Conservation (phyloP, 2,113 vertebrate genomes). For the Dipodomys merriami region DNA sequence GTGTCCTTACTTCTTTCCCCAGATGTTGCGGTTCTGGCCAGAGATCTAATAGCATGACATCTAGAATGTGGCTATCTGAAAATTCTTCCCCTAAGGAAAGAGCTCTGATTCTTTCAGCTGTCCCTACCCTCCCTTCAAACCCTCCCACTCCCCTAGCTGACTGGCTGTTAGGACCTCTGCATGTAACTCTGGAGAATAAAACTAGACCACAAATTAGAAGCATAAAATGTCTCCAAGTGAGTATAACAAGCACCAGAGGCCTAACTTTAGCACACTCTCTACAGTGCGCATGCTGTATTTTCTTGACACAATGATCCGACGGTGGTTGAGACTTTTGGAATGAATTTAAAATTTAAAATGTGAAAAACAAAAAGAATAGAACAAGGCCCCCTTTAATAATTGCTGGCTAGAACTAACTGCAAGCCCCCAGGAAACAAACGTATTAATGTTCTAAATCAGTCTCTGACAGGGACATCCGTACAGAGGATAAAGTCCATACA, state of each 20-base stretch:
- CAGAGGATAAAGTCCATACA: neutral
- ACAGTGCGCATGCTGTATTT: neutral
- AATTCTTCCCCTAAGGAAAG: neutral
- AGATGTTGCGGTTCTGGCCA: neutral
- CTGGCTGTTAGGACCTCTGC: neutral
- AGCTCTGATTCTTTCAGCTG: neutral
- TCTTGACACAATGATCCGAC: neutral
- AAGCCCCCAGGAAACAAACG: neutral
- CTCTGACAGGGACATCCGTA: neutral
- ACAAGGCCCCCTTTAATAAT: neutral
- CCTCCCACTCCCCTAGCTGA: fast-evolving
- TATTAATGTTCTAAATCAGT: conserved; percentile 10
- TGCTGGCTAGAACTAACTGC: neutral
- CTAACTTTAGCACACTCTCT: too few species aligned
- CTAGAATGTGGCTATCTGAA: neutral
- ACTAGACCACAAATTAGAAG: neutral
- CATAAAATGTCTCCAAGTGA: neutral
- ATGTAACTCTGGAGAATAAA: neutral
- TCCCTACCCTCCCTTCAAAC: neutral
- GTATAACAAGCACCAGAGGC: neutral
- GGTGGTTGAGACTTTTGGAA: neutral
- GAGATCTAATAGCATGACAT: neutral
- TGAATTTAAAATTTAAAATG: conserved; percentile 35
- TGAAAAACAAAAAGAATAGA: conserved; percentile 9
- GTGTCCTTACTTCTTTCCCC: neutral